phyloP scores from a whole-genome alignment of 2,113 vertebrate genomes.

The Leucosticte australis region DNA sequence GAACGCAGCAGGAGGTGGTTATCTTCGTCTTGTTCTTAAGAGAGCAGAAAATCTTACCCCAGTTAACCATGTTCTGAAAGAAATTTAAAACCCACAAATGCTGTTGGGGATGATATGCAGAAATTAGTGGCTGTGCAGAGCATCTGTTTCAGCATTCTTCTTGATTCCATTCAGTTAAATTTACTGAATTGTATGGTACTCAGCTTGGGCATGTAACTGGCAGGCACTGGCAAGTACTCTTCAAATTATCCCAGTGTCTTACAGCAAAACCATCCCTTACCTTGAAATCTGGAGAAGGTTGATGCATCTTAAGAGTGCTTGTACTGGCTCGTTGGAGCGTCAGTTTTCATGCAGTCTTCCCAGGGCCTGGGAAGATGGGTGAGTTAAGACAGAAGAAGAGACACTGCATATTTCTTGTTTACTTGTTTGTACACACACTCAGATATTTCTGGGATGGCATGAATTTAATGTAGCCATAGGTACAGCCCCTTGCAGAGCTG shows the following conservation, averaged over 20 bases:
- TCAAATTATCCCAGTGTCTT: background rate
- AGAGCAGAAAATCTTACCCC: background rate
- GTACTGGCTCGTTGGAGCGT: background rate
- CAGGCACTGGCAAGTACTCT: background rate
- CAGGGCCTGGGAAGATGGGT: background rate
- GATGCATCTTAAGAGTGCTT: background rate
- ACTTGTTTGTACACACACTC: background rate
- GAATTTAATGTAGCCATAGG: background rate
- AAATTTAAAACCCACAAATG: background rate
- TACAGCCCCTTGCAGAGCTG: background rate
- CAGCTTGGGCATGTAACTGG: background rate
- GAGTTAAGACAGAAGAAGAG: background rate
- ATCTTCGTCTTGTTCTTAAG: background rate
- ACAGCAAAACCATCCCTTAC: background rate
- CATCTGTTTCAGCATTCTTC: background rate
- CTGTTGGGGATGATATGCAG: background rate
- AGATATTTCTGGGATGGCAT: background rate
- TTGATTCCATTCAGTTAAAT: background rate
- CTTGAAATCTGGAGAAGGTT: background rate
- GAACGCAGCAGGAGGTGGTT: background rate
- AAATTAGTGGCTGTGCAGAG: background rate
- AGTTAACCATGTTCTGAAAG: background rate
- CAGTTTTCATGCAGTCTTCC: background rate
- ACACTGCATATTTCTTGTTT: background rate
- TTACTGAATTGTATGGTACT: background rate